Evolutionary conservation across 2,113 vertebrate species (phyloP).

Genomic region (Loxodonta africana): DNA sequence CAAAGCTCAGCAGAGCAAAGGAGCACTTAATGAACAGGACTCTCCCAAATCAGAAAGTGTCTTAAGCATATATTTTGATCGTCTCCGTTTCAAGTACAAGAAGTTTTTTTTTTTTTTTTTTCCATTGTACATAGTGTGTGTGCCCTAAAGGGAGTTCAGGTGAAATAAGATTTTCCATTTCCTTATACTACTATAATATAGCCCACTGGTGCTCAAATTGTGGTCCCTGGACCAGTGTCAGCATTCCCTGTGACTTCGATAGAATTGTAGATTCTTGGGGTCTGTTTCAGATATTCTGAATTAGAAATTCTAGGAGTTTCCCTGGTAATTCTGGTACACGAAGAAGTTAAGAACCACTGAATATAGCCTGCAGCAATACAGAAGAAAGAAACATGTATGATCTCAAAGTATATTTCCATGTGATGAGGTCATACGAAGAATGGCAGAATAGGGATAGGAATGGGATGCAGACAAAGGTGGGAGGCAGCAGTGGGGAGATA

Average conservation of each 20-base stretch:
- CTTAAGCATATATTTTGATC: neutral
- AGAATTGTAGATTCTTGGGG: neutral
- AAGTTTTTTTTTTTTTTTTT: neutral
- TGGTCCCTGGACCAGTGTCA: neutral
- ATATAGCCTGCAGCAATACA: neutral
- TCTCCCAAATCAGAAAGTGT: neutral
- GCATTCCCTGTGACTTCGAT: neutral
- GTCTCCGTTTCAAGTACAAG: neutral
- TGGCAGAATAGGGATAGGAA: neutral
- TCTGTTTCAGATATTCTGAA: neutral
- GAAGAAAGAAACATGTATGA: neutral
- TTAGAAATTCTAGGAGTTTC: neutral
- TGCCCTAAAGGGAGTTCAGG: neutral
- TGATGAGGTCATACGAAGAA: neutral
- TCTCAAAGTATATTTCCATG: neutral
- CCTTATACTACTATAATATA: neutral
- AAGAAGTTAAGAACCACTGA: neutral
- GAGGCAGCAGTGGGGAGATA: neutral
- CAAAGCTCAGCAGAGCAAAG: slow-evolving; percentile 21
- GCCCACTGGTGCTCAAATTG: neutral
- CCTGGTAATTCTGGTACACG: neutral
- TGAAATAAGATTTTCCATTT: neutral
- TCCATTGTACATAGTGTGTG: neutral
- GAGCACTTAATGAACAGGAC: neutral
- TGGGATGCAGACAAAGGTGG: neutral